Base-by-base conservation (phyloP, 2,113 vertebrate genomes). In the Mastomys coucha region DNA sequence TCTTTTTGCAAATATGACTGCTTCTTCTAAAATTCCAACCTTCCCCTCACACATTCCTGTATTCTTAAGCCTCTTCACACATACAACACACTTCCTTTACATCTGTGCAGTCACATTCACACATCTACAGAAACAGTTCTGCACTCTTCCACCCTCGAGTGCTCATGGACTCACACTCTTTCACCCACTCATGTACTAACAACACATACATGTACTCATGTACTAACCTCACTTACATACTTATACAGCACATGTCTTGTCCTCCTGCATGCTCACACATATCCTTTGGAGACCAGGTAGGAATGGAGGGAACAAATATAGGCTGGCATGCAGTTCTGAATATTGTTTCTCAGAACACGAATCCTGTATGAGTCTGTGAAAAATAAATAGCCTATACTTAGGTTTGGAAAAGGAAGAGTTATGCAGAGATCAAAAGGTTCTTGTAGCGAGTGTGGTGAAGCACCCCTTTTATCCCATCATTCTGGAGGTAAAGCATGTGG, bases 1-100 rank as follows among this genome's bases (percentile, higher is more conserved):
- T 90, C 28, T 93, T 65, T 90, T 87, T 93, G 39, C 28, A 67
- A 17, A 69, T 87, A 82, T 75, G 39, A 7, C 51, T 90, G 69
- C 16, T 69, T 95, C 63, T 56, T 0, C 77, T 89, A 91, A 87
- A 87, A 82, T n/a, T 24, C 5, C 60, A 70, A 1, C 3, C 22
- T 45, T 36, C 8, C 28, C 6, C 26, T 45, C 81, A 85, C 58
- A 31, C 7, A 26, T 36, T 39, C n/a, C 81, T n/a, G 22, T n/a
- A 3, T 10, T 12, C 53, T 58, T 28, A 33, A 9, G 49, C 24
- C 45, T n/a, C 53, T 12, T 16, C 22, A 56, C 51, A 36, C 53
- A 20, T 8, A 53, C 53, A 82, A 13, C 12, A 39, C 20, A 33
- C 56, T n/a, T 60, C 56, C 33, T 82, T 51, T n/a, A 60, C 80